Evolutionary conservation across 2,113 vertebrate genomes (phyloP).

Genomic region (Mugil cephalus): DNA sequence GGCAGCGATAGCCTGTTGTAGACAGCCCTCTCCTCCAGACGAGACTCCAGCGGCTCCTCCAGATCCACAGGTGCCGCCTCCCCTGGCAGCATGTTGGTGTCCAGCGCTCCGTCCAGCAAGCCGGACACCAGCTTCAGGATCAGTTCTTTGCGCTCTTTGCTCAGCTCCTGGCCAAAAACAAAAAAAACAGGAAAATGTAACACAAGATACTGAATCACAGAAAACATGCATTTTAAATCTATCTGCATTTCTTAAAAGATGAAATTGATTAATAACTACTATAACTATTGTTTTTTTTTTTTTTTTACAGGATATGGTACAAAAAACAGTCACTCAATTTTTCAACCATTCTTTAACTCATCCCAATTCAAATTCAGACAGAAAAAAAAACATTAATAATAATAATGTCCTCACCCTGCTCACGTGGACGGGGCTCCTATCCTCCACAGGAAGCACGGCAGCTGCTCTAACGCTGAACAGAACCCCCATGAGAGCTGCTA

Average conservation of each 20-base stretch:
- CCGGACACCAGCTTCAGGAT: slow-evolving; percentile 88
- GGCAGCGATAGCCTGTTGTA: slow-evolving; percentile 86
- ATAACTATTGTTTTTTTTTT: too few species aligned
- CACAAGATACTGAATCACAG: neutral
- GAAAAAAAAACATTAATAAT: neutral
- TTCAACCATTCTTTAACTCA: neutral
- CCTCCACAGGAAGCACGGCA: slow-evolving; percentile 86
- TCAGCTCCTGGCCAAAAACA: slow-evolving; percentile 82
- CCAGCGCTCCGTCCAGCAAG: slow-evolving; percentile 83
- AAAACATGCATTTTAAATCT: neutral
- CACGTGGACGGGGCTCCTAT: slow-evolving; percentile 81
- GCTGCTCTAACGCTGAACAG: slow-evolving; percentile 85
- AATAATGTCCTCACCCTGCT: slow-evolving; percentile 84
- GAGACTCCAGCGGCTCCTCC: slow-evolving; percentile 84
- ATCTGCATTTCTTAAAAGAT: too few species aligned
- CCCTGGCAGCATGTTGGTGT: slow-evolving; percentile 75
- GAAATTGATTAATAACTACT: too few species aligned
- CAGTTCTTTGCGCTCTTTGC: slow-evolving; percentile 85
- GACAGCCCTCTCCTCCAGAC: slow-evolving; percentile 84
- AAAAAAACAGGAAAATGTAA: neutral
- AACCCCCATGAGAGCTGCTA: slow-evolving; percentile 87
- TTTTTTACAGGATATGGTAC: too few species aligned
- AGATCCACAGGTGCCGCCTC: slow-evolving; percentile 68
- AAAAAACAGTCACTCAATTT: neutral
- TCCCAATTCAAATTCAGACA: neutral